Evolutionary conservation across 2,113 vertebrate species (phyloP), one percentile per base, ranked within the genome.

Genomic region (Pandion haliaetus): DNA sequence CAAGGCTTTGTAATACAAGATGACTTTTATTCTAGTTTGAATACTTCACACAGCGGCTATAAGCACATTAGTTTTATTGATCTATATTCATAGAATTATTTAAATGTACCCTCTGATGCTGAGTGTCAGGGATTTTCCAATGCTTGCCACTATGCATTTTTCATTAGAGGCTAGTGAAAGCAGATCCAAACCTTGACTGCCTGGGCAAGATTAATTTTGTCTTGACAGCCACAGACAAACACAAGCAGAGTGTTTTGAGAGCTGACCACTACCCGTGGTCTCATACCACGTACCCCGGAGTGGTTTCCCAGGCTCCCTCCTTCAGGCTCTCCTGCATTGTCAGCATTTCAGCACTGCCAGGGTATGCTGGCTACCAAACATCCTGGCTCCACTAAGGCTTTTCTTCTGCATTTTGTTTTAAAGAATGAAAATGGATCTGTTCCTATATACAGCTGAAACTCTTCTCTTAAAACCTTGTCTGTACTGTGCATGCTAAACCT

Each of bases 51-150:
- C 96, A 98, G 97, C 49, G 26, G 94, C 98, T 97, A 69, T 98
- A 98, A 98, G 97, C 98, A 97, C 97, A 98, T 98, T 98, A 98
- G 97, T 97, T 98, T 97, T 98, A 98, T 98, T 98, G 98, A 98
- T 98, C 98, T 98, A 97, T 98, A 98, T 97, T 98, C 97, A 97
- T 84, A 94, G 97, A 97, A 98, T 98, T 98, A 98, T 98, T 98
- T 98, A 98, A 98, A 98, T 98, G 96, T 88, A 97, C 97, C 98
- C 98, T 98, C 96, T 97, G 97, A 98, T 97, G 96, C 97, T 95
- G 96, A 95, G 97, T 97, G 98, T 97, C 97, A 97, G 96, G 97
- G 97, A 91, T 98, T 98, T 97, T 97, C 97, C 97, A 94, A 18
- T 92, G 96, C 97, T 98, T 95, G 95, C 98, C 97, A 96, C 97